Conservation (phyloP, 1,140 invertebrate species). For the Eubasilissa regina region DNA sequence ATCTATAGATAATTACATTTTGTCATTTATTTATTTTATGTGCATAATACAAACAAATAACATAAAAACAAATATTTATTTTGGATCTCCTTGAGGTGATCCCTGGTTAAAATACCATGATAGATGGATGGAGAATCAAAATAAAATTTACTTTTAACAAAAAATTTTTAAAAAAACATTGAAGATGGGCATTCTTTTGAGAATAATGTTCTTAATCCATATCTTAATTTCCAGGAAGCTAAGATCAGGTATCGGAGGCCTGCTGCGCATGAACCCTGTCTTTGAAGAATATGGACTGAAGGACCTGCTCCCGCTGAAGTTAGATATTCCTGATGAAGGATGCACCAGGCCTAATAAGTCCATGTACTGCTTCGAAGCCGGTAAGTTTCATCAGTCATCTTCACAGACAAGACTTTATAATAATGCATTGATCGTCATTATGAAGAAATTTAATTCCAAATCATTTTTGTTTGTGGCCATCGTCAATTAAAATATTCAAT, state of each 20-base stretch:
- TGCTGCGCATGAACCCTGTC: conserved; percentile 89
- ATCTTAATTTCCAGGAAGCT: conserved; percentile 75
- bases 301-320: conserved; percentile 90
- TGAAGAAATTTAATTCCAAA: background rate
- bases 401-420: no score
- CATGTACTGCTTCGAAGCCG: conserved; percentile 94
- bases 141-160: no score
- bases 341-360: conserved; percentile 89
- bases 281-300: conserved; percentile 91
- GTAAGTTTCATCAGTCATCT: conserved; percentile 73
- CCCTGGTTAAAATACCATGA: no score
- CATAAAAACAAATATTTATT: no score
- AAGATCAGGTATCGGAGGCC: conserved; percentile 83
- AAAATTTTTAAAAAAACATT: no score
- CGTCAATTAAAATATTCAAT: no score
- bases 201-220: background rate
- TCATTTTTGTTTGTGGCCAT: background rate
- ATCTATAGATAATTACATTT: no score
- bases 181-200: background rate
- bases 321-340: conserved; percentile 93
- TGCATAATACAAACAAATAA: no score
- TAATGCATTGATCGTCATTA: no score
- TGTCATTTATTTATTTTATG: no score
- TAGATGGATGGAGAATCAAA: no score
- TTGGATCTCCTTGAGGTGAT: no score